Percentiles rank a stretch among this genome's conserved stretches.
These are phyloP conservation scores for Plutella xylostella DNA, from an alignment of 2,888 invertebrate species.

Conservation along the genomic window DNA sequence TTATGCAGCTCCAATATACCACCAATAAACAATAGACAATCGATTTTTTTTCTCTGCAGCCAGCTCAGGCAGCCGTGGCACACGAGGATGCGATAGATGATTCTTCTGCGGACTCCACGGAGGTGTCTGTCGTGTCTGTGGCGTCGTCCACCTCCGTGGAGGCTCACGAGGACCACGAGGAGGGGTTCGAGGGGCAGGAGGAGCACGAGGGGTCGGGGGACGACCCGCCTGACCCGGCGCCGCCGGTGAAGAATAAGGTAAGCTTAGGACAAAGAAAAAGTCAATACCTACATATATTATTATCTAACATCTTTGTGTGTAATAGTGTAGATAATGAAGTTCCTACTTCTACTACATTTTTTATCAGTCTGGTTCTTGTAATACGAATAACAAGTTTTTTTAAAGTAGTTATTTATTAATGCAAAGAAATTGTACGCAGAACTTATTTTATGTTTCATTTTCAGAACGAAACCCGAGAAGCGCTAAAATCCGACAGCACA, in stretches of 20 bases:
- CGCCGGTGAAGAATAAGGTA: conserved; percentile 32
- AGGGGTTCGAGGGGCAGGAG: conserved; percentile 5
- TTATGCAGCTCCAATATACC: no score
- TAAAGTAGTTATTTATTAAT: no score
- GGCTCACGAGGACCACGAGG: conserved; percentile 20
- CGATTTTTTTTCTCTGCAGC: no score
- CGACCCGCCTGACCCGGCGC: conserved; percentile 42
- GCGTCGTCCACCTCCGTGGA: conserved; percentile 28
- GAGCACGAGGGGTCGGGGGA: conserved; percentile 51
- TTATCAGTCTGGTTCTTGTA: no score
- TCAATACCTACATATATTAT: no score
- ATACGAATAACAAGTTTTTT: no score
- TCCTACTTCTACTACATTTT: no score
- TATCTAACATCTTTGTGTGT: no score
- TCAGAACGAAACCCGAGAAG: conserved; percentile 77
- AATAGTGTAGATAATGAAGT: no score
- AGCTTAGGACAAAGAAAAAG: no score
- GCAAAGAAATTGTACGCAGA: no score
- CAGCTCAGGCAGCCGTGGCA: conserved; percentile 18
- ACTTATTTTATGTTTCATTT: conserved; percentile 9
- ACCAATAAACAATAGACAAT: no score
- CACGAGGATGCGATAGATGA: conserved; percentile 28
- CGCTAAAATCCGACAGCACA: conserved; percentile 79
- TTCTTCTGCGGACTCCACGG: conserved; percentile 38
- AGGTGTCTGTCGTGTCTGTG: conserved; percentile 35